A percentile compares a stretch with the other conserved stretches of the same genome.
Conservation (phyloP, 37 sponge, comb jelly and placozoan genomes). For the Tethya wilhelma region DNA sequence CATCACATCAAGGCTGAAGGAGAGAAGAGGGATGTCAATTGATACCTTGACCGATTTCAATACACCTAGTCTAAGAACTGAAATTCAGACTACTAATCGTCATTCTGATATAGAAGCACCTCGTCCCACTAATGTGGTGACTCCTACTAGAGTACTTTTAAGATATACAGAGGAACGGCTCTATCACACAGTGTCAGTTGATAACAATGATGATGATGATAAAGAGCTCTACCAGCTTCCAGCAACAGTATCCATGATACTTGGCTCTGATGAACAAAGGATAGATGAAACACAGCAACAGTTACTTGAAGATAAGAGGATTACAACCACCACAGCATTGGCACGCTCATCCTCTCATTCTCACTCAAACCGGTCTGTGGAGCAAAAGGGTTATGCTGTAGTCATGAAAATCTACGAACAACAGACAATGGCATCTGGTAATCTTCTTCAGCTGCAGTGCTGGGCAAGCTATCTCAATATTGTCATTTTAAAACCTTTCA, state of each 20-base stretch:
- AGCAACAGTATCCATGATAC: background rate
- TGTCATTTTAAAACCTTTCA: conserved; percentile 38
- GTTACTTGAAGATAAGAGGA: background rate
- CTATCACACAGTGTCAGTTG: background rate
- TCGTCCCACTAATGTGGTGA: background rate
- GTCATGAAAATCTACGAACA: conserved; percentile 40
- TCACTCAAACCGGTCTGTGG: no score
- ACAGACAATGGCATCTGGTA: conserved; percentile 45
- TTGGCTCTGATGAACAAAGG: background rate
- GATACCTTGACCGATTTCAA: background rate
- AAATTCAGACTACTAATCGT: no score
- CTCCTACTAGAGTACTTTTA: background rate
- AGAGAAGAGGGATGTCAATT: background rate
- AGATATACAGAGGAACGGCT: background rate
- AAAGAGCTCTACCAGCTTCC: background rate
- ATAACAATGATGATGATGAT: background rate
- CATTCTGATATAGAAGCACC: no score
- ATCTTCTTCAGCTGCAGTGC: conserved; percentile 58
- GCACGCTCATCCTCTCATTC: background rate
- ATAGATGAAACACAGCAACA: background rate
- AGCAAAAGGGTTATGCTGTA: conserved; percentile 11
- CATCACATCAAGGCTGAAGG: background rate
- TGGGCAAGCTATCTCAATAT: conserved; percentile 38
- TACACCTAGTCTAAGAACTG: background rate
- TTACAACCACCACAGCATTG: no score